Evolutionary conservation across 2,797 vertebrate species (phyloP), one percentile per base, ranked within the genome.

Genomic region (Linurgus olivaceus): DNA sequence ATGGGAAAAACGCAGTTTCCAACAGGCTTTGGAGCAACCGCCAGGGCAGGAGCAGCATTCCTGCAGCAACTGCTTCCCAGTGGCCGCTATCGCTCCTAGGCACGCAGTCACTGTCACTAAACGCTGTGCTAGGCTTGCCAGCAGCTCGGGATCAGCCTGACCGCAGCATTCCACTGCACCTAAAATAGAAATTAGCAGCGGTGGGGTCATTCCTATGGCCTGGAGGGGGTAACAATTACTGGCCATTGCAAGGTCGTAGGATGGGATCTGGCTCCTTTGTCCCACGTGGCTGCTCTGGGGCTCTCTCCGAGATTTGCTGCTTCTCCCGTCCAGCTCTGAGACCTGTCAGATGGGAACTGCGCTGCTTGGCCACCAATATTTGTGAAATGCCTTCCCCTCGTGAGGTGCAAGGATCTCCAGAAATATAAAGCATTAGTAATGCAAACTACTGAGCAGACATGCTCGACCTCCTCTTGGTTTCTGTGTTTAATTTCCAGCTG

Each of bases 141-240:
- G 35, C 77, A 55, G 68, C 2, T 9, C 80, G 74, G 80, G 33
- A 62, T 55, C 81, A 45, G 66, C 0, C 0, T 20, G 66, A 88
- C 90, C 48, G 0, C 89, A 79, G 76, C 95, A 90, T 95, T 94
- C 91, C 89, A 20, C 48, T 5, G 45, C 55, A 21, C 94, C 81
- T 31, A 84, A 96, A 97, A 96, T 86, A 93, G 91, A 67, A 88
- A 86, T 54, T 10, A 88, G 73, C 73, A 59, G 91, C 6, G 0
- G 31, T 86, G 47, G 50, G 37, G 29, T 80, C 58, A 3, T 72
- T 42, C 79, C 51, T 44, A 57, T 5, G 75, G 87, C 88, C 78
- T 25, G 25, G 38, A 85, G 65, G 26, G 90, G 80, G 70, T 50
- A 73, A 57, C 51, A 79, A 62, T 66, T 26, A 48, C 68, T 54